Evolutionary conservation across 2,888 invertebrate species (phyloP), one percentile per base, ranked within the genome.

Genomic region (Caenorhabditis macrosperma): DNA sequence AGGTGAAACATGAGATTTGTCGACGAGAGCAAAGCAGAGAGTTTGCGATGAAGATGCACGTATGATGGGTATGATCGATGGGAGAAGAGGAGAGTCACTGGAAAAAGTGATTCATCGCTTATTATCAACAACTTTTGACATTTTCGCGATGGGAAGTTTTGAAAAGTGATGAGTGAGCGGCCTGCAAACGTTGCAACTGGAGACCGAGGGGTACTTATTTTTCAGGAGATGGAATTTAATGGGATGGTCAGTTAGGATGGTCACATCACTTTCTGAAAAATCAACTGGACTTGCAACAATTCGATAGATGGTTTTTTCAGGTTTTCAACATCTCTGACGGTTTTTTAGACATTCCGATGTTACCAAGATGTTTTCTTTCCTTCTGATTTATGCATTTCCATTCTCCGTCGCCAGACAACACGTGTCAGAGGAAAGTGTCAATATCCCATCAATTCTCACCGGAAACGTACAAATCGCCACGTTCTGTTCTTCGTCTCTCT

Each of bases 1-100:
- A 59, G 35, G 50, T 74, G 74, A 74, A 74, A 74, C 64, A 74
- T 66, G 74, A 74, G 74, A 59, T 35, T 72, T 64, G 46, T 52
- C 5, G 50, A 46, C 54, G 50, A 46, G 74, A 74, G 74, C 74
- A 66, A 66, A 74, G 63, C 74, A 74, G 59, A 74, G 59, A 64
- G 74, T 71, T 71, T 71, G n/a, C n/a, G 61, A 54, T 12, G 38
- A 26, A 33, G 72, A 57, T 26, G 63, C 74, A 74, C 55, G 74
- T 72, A 72, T 63, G 57, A 74, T 57, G 48, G 38, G 28, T 38
- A 24, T 72, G 71, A 71, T 71, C 61, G 71, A 71, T 71, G 52
- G 24, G 48, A 12, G 17, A n/a, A 50, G 48, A n/a, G n/a, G n/a
- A n/a, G 59, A 74, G 26, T 57, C 50, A 64, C 52, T 35, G 9